Evolutionary conservation across 64 coral and sea anemone species (phyloP), one percentile per base, ranked within the genome.

Genomic region (Pocillopora damicornis): DNA sequence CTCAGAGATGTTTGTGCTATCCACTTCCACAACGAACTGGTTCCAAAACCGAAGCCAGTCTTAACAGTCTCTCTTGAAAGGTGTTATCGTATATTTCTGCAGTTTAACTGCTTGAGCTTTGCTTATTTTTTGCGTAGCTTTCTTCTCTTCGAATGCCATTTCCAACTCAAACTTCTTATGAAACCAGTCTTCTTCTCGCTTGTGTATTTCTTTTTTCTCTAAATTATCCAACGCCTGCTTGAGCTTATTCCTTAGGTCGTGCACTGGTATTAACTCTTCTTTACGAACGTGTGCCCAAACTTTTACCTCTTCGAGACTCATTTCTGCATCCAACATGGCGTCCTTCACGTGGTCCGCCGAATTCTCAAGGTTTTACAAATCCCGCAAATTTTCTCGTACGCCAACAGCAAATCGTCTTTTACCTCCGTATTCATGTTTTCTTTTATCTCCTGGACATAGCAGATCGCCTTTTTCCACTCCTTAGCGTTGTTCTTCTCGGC

Each of bases 41-140:
- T 92, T 96, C 88, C 94, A 90, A 25, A 92, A 92, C 6, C 94
- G 20, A 1, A 87, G 17, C 94, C 90, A 96, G 17, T 96, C 88
- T 61, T 78, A 92, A 38, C 13, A 96, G 11, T 96, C 76, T 7
- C 94, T 88, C 1, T 9, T 63, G 23, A 96, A 96, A 0, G 87
- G 90, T 45, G 94, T 89, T 7, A 89, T 92, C 23, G 75, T 87
- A 73, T 90, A 96, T 23, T 87, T 92, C 58, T 96, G 94, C 71
- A 96, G 73, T 22, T 92, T 96, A 1, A 96, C 94, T 76, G 87
- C 22, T 60, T 87, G 90, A 37, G 65, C 16, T 34, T 82, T 82
- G 20, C 37, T 22, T 22, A 73, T 68, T 93, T 89, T 58, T 22
- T 74, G 56, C 25, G 13, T 17, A 3, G 42, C 81, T 35, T 22